Conservation (phyloP, 2,888 invertebrate genomes). For the Itoplectis maculator region DNA sequence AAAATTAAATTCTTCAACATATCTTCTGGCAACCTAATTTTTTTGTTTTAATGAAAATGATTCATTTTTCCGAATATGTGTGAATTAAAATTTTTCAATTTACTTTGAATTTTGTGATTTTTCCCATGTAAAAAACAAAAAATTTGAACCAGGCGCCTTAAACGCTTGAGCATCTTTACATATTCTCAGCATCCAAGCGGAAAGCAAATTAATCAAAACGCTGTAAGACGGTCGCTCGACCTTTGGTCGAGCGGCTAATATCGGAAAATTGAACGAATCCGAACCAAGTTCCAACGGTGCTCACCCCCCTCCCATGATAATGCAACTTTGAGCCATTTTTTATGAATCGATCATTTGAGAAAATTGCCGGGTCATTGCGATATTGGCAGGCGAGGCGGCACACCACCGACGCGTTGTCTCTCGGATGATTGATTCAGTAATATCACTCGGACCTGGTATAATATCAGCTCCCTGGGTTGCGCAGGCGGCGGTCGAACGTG, state of each 20-base stretch:
- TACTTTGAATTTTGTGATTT: too few species aligned
- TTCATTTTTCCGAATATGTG: too few species aligned
- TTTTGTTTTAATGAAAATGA: too few species aligned
- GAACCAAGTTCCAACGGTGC: not conserved
- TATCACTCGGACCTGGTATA: conserved; percentile 24
- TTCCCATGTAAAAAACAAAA: too few species aligned
- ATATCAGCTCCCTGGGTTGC: not conserved
- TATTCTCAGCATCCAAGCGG: too few species aligned
- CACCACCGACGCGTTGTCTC: conserved; percentile 4
- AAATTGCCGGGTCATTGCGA: conserved; percentile 20
- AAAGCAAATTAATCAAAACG: not conserved
- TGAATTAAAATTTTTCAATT: too few species aligned
- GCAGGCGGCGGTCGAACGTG: not conserved
- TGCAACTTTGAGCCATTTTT: not conserved
- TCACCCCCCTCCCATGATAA: not conserved
- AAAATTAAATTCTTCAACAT: too few species aligned
- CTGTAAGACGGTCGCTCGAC: not conserved
- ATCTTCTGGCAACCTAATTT: too few species aligned
- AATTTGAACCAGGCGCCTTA: too few species aligned
- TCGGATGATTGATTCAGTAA: conserved; percentile 9
- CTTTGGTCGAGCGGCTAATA: not conserved
- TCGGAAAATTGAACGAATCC: not conserved
- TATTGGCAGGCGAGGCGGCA: conserved; percentile 5
- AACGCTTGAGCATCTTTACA: too few species aligned
- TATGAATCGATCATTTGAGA: not conserved